Conservation (phyloP, 2,888 invertebrate genomes). For the Dendrolimus houi region DNA sequence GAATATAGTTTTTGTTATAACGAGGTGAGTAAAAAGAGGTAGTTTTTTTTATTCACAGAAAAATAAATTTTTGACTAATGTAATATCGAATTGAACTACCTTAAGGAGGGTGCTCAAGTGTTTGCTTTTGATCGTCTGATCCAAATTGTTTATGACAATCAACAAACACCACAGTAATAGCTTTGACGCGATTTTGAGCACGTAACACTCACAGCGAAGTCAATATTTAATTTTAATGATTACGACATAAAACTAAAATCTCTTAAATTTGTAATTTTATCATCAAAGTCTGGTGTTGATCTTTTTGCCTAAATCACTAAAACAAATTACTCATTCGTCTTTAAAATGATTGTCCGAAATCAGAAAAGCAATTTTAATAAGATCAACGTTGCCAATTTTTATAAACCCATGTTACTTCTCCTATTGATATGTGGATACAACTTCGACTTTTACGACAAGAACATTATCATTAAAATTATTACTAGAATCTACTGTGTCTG, state of each 20-base stretch:
- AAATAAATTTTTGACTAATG: no score
- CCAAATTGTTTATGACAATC: constrained; percentile 35
- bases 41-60: no score
- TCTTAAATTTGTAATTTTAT: not conserved
- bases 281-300: no score
- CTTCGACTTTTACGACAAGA: constrained; percentile 35
- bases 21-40: no score
- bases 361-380: not conserved
- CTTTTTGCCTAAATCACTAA: constrained; percentile 9
- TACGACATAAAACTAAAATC: constrained; percentile 14
- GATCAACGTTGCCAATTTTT: constrained; percentile 13
- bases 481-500: constrained; percentile 32
- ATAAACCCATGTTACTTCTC: constrained; percentile 31
- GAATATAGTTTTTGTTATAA: no score
- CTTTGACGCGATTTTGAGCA: constrained; percentile 30
- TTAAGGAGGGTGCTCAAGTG: constrained; percentile 11
- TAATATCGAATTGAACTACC: constrained; percentile 18
- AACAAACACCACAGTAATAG: constrained; percentile 24
- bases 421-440: constrained; percentile 50
- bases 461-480: constrained; percentile 15
- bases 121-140: constrained; percentile 23
- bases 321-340: constrained; percentile 11
- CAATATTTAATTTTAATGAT: constrained; percentile 18
- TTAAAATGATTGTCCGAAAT: no score
- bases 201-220: constrained; percentile 18